These are phyloP conservation scores for Allobates femoralis DNA, from an alignment of 2,797 vertebrate species.

Conservation along the genomic window DNA sequence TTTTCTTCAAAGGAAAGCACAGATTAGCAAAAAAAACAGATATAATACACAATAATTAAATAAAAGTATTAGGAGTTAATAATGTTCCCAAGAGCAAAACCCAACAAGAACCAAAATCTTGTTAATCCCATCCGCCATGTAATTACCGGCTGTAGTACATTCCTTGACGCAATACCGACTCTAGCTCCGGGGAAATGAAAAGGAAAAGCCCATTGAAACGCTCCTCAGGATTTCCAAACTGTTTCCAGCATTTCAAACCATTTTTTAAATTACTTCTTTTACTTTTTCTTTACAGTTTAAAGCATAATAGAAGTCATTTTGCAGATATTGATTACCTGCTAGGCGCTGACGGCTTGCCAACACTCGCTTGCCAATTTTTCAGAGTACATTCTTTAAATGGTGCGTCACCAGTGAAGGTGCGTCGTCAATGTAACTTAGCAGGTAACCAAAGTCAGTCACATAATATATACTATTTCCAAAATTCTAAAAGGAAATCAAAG, in stretches of 20 bases:
- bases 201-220: background rate
- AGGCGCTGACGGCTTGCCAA: background rate
- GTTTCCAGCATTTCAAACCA: background rate
- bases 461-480: background rate
- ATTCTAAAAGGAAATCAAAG: background rate
- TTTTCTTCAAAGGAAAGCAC: background rate
- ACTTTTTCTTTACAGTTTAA: slow-evolving; percentile 26
- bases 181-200: background rate
- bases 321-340: slow-evolving; percentile 30
- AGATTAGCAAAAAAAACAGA: background rate
- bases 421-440: background rate
- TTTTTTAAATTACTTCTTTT: slow-evolving; percentile 15
- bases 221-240: background rate
- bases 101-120: background rate
- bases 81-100: background rate
- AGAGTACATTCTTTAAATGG: background rate
- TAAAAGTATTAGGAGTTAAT: background rate
- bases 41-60: background rate
- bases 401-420: background rate
- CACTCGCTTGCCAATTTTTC: slow-evolving; percentile 14
- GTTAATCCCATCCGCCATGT: background rate
- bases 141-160: background rate
- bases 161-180: background rate
- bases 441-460: background rate
- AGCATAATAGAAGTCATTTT: slow-evolving; percentile 4